phyloP scores from a whole-genome alignment of 2,797 vertebrate species.

The Clarias pachynema region DNA sequence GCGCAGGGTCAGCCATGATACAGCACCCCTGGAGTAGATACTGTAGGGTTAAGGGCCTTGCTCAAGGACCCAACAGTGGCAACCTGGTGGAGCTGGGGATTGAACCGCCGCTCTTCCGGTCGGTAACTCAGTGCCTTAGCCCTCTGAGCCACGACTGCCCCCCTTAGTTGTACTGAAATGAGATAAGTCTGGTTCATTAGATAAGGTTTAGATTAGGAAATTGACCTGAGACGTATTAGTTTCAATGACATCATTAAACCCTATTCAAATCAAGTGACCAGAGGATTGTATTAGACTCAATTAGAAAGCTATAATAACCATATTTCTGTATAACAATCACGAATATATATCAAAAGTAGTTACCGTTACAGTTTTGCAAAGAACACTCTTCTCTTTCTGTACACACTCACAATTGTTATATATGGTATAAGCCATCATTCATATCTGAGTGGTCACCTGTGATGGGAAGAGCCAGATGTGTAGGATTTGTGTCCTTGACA shows the following conservation, averaged over 20 bases:
- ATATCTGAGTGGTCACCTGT: background rate
- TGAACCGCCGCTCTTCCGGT: too few relatives aligned
- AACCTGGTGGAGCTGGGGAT: too few relatives aligned
- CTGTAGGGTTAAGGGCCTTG: too few relatives aligned
- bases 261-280: background rate
- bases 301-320: background rate
- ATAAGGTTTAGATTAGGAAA: background rate
- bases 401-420: background rate
- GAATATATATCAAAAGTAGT: background rate
- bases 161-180: background rate
- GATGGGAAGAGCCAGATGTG: slow-evolving; percentile 40
- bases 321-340: background rate
- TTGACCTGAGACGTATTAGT: background rate
- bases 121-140: too few relatives aligned
- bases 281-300: background rate
- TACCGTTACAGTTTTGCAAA: background rate
- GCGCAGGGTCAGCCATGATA: too few relatives aligned
- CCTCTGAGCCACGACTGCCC: too few relatives aligned
- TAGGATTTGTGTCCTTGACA: slow-evolving; percentile 29
- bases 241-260: background rate
- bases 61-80: too few relatives aligned
- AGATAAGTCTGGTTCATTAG: background rate
- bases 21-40: too few relatives aligned
- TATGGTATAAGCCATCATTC: background rate
- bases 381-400: background rate